A percentile compares a stretch with the other conserved stretches of the same genome.
Conservation (phyloP, 2,113 vertebrate genomes). For the Malaclemys terrapin region DNA sequence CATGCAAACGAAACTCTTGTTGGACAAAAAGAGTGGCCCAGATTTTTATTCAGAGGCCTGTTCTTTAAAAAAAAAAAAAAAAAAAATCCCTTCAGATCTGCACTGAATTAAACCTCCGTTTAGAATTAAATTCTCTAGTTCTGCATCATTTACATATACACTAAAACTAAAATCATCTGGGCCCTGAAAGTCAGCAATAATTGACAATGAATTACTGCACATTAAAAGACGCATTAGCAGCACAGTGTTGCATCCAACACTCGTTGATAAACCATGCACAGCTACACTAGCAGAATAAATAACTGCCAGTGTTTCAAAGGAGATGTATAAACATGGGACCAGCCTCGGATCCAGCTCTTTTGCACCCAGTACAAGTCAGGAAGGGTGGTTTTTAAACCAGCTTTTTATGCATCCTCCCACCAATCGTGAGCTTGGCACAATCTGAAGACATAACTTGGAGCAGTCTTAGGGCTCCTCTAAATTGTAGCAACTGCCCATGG, state of each 20-base stretch:
- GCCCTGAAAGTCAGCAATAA: neutral
- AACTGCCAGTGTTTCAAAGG: neutral
- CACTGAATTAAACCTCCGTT: neutral
- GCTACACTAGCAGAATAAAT: neutral
- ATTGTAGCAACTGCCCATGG: rapidly evolving
- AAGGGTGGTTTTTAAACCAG: neutral
- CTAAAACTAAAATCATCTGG: neutral
- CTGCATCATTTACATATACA: neutral
- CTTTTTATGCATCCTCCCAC: neutral
- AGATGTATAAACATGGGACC: neutral
- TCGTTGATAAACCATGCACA: neutral
- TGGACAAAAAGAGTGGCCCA: neutral
- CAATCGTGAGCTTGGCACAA: neutral
- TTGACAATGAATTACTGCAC: neutral
- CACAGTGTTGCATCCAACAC: neutral
- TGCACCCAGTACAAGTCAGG: neutral
- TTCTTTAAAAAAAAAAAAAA: neutral
- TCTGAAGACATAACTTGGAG: neutral
- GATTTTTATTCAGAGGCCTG: neutral
- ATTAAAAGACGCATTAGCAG: neutral
- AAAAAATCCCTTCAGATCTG: neutral
- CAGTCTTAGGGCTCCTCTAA: neutral
- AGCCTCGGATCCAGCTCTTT: neutral
- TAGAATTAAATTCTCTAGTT: neutral
- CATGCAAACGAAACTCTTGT: neutral